Evolutionary conservation across 2,888 invertebrate species (phyloP).

Genomic region (Leistus spinibarbis): DNA sequence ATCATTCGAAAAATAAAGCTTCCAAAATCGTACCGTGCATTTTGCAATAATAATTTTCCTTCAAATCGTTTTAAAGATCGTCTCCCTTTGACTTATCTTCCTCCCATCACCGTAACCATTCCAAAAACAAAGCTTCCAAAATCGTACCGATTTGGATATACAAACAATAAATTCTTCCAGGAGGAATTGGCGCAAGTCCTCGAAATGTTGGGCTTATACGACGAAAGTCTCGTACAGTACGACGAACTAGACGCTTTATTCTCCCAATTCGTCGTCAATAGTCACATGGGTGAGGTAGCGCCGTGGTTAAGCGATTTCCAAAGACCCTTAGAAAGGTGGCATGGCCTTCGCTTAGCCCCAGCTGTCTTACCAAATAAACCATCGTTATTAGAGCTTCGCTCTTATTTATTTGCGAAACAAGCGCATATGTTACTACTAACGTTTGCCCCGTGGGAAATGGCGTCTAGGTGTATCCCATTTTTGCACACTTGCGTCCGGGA

Average conservation of each 20-base stretch:
- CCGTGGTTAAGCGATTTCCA: slow-evolving; percentile 85
- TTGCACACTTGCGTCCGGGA: slow-evolving; percentile 90
- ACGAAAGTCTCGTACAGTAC: slow-evolving; percentile 95
- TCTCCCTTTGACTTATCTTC: no score
- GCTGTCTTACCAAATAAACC: slow-evolving; percentile 53
- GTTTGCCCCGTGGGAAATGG: slow-evolving; percentile 86
- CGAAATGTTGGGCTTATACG: slow-evolving; percentile 91
- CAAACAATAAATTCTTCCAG: slow-evolving; percentile 56
- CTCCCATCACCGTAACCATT: no score
- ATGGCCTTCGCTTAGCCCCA: slow-evolving; percentile 74
- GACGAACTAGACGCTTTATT: slow-evolving; percentile 97
- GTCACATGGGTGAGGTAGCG: slow-evolving; percentile 85
- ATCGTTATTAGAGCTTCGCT: slow-evolving; percentile 86
- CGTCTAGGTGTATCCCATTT: slow-evolving; percentile 86
- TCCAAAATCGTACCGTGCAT: no score
- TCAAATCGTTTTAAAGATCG: no score
- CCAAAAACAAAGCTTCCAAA: no score
- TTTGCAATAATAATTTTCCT: no score
- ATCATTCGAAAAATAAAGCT: no score
- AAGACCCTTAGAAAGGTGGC: slow-evolving; percentile 80
- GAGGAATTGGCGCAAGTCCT: slow-evolving; percentile 95
- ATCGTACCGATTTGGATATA: background rate
- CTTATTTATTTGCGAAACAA: slow-evolving; percentile 92
- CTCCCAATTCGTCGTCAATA: slow-evolving; percentile 94
- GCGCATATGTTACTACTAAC: slow-evolving; percentile 80